These are phyloP conservation scores for Drosophila truncata DNA, from an alignment of 1,140 invertebrate genomes.

Conservation along the genomic window DNA sequence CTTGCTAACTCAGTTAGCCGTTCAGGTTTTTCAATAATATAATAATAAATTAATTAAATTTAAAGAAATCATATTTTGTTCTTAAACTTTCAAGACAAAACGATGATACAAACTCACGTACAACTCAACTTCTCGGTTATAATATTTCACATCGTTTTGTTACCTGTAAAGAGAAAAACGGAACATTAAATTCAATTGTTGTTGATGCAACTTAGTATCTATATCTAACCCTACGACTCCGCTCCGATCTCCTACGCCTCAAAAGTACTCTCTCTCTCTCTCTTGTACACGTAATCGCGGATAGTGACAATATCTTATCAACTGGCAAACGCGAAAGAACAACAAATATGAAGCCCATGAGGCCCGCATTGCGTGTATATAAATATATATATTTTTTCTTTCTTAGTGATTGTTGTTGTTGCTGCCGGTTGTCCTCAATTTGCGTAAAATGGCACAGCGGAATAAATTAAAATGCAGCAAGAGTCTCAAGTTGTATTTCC, in stretches of 20 bases:
- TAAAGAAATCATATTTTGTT: background rate
- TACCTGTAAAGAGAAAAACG: constrained; percentile 59
- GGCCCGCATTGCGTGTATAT: constrained; percentile 57
- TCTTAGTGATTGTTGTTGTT: constrained; percentile 30
- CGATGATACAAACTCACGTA: constrained; percentile 15
- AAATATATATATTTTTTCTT: background rate
- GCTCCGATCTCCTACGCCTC: background rate
- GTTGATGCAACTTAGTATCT: constrained; percentile 7
- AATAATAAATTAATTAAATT: no score
- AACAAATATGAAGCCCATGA: constrained; percentile 15
- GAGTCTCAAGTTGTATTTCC: constrained; percentile 49
- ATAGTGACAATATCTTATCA: constrained; percentile 77
- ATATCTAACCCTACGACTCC: background rate
- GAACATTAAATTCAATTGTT: constrained; percentile 17
- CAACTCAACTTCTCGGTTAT: constrained; percentile 1
- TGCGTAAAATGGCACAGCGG: constrained; percentile 81
- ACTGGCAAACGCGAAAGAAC: constrained; percentile 26
- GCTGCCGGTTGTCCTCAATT: constrained; percentile 70
- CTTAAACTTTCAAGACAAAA: background rate
- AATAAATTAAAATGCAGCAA: constrained; percentile 81
- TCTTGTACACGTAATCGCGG: constrained; percentile 25
- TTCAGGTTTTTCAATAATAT: no score
- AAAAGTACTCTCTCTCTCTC: constrained; percentile 8
- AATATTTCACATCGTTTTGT: constrained; percentile 12
- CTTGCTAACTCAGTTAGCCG: no score